A percentile compares a stretch with the other conserved stretches of the same genome.
Evolutionary conservation across 2,888 invertebrate species (phyloP).

Genomic region (Nebria salina): DNA sequence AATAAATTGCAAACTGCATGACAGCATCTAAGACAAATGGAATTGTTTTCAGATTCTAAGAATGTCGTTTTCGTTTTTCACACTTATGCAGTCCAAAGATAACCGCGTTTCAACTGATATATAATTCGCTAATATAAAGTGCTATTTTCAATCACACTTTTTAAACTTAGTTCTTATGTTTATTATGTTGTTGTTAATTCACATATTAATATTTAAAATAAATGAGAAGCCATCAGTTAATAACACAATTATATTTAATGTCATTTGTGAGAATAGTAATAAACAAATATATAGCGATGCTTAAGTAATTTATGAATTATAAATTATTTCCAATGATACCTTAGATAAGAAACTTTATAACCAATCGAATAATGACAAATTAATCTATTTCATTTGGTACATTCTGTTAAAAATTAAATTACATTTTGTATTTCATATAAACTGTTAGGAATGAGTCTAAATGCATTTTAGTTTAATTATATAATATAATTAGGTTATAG

Average conservation of each 20-base stretch:
- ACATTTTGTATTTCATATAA: not conserved
- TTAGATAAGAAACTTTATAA: not conserved
- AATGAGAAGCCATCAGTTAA: too few species aligned
- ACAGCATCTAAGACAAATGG: not conserved
- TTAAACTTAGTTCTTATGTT: too few species aligned
- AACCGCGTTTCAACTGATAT: not conserved
- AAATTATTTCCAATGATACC: not conserved
- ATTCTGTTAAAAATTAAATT: not conserved
- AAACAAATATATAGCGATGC: too few species aligned
- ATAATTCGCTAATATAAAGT: not conserved
- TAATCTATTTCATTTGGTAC: not conserved
- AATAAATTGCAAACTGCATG: not conserved
- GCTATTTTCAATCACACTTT: too few species aligned
- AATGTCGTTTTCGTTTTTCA: slow-evolving; percentile 39
- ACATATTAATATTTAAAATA: too few species aligned
- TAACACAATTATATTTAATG: too few species aligned
- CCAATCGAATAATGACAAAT: not conserved
- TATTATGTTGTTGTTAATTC: too few species aligned
- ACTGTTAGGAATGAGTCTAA: too few species aligned
- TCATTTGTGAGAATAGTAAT: too few species aligned
- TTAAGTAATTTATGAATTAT: not conserved
- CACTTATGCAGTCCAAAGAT: slow-evolving; percentile 34
- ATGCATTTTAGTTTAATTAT: not conserved
- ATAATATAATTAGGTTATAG: not conserved
- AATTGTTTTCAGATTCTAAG: slow-evolving; percentile 24